Evolutionary conservation across 2,888 invertebrate species (phyloP).

Genomic region (Serrognathus titanus): DNA sequence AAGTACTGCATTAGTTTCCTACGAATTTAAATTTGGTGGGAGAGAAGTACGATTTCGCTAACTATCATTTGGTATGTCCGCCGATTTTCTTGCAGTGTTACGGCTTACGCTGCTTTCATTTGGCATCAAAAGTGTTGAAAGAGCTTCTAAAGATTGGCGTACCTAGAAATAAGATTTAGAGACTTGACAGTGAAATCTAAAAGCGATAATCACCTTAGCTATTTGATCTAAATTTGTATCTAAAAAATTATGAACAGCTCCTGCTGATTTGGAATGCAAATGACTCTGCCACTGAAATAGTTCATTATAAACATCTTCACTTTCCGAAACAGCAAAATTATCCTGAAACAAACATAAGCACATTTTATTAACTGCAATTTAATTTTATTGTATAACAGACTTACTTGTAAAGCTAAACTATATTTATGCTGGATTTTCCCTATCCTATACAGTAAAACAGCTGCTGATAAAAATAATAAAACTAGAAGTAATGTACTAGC

Average conservation of each 20-base stretch:
- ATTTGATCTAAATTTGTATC: slow-evolving; percentile 77
- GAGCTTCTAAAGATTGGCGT: slow-evolving; percentile 73
- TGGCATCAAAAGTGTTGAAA: slow-evolving; percentile 61
- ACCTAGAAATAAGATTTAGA: slow-evolving; percentile 57
- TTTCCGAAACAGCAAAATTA: slow-evolving; percentile 50
- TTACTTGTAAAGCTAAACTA: slow-evolving; percentile 47
- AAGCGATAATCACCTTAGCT: slow-evolving; percentile 59
- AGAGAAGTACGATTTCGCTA: slow-evolving; percentile 6
- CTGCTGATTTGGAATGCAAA: slow-evolving; percentile 68
- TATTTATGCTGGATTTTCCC: slow-evolving; percentile 48
- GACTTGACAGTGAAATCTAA: neutral
- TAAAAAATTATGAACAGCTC: slow-evolving; percentile 70
- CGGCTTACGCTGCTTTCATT: slow-evolving; percentile 30
- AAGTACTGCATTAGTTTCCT: neutral
- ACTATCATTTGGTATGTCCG: slow-evolving; percentile 22
- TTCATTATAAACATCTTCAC: slow-evolving; percentile 64
- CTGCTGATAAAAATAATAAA: slow-evolving; percentile 57
- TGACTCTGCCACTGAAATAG: slow-evolving; percentile 67
- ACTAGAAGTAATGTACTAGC: slow-evolving; percentile 55
- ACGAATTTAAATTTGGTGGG: neutral
- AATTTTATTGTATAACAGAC: slow-evolving; percentile 17
- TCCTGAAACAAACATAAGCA: slow-evolving; percentile 31
- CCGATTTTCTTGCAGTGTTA: slow-evolving; percentile 18
- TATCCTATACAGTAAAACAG: slow-evolving; percentile 57
- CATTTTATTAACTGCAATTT: neutral